A percentile compares a stretch with the other conserved stretches of the same genome.
phyloP scores from a whole-genome alignment of 2,113 vertebrate species.

The Salvelinus alpinus region DNA sequence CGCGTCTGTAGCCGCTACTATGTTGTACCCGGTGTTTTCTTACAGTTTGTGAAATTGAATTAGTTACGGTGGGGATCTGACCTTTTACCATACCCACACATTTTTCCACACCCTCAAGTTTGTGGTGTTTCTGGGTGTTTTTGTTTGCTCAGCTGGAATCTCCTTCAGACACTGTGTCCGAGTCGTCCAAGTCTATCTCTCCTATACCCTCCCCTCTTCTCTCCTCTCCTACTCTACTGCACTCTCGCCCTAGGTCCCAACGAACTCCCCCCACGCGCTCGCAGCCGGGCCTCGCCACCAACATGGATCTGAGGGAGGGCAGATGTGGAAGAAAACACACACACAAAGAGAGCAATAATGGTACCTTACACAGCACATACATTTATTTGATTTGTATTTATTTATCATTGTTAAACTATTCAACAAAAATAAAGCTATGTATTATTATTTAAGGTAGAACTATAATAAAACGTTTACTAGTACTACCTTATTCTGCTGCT shows the following conservation, averaged over 20 bases:
- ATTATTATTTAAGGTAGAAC: too few species aligned
- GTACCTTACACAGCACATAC: too few species aligned
- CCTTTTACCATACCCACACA: conserved; percentile 72
- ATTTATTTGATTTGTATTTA: too few species aligned
- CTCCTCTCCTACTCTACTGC: conserved; percentile 6
- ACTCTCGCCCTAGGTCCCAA: conserved; percentile 18
- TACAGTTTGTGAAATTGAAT: conserved; percentile 83
- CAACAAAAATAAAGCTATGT: too few species aligned
- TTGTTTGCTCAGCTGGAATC: conserved; percentile 83
- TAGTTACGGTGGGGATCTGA: conserved; percentile 79
- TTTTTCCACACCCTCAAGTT: conserved; percentile 75
- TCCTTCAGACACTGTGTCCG: conserved; percentile 72
- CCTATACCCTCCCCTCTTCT: not conserved
- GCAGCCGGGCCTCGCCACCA: conserved; percentile 52
- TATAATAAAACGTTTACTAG: too few species aligned
- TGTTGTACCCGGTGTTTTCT: conserved; percentile 67
- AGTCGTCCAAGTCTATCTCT: conserved; percentile 66
- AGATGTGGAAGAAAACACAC: conserved; percentile 29
- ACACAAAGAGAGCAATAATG: not conserved
- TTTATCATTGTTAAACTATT: too few species aligned
- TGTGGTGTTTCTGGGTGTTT: conserved; percentile 74
- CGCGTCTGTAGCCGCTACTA: conserved; percentile 22
- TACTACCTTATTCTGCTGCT: too few species aligned
- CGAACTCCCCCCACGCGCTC: conserved; percentile 35
- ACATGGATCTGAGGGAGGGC: conserved; percentile 55